These are phyloP conservation scores for Sycobia sp. DNA, from an alignment of 1,140 invertebrate genomes.

Conservation along the genomic window DNA sequence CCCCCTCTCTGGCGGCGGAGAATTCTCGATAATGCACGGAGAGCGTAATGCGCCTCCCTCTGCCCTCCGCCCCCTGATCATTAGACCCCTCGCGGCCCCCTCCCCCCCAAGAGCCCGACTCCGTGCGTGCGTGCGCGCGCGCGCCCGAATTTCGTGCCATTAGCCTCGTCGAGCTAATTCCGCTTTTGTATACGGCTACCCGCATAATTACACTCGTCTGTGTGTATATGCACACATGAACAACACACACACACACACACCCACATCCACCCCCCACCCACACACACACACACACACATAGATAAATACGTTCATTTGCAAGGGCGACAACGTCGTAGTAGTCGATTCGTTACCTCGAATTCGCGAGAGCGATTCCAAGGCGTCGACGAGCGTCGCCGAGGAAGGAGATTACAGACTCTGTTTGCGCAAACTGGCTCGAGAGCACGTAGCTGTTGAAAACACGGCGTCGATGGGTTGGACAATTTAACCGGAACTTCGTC, in stretches of 20 bases:
- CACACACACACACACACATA: too few relatives aligned
- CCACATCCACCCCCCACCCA: too few relatives aligned
- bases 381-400: background rate
- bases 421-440: background rate
- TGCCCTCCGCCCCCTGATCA: conserved; percentile 5
- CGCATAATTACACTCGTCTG: background rate
- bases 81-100: too few relatives aligned
- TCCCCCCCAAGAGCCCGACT: too few relatives aligned
- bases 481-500: too few relatives aligned
- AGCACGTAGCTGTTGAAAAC: background rate
- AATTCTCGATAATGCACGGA: too few relatives aligned
- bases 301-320: too few relatives aligned
- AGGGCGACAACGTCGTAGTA: too few relatives aligned
- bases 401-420: background rate
- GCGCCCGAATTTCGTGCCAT: conserved; percentile 1
- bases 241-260: background rate
- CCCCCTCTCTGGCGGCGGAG: too few relatives aligned
- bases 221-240: background rate
- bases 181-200: background rate
- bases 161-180: background rate
- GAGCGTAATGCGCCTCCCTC: too few relatives aligned
- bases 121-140: too few relatives aligned
- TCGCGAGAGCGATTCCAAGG: background rate
- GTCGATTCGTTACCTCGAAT: background rate
- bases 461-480: background rate